These are phyloP conservation scores for Knipowitschia caucasica DNA, from an alignment of 2,797 vertebrate species.

Conservation along the genomic window DNA sequence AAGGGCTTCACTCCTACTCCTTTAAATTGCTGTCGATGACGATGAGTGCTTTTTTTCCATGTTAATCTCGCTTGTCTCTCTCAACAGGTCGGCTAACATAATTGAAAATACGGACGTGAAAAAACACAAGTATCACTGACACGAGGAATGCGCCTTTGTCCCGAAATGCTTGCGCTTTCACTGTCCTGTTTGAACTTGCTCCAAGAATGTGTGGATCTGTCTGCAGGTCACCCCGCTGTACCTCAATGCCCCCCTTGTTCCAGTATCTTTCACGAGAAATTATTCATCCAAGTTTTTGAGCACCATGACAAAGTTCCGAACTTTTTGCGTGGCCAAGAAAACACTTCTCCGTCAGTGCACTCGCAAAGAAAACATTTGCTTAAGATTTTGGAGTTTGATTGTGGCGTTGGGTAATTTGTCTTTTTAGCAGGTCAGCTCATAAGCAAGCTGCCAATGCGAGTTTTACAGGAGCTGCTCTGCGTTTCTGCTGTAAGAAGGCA, in stretches of 20 bases:
- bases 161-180: constrained; percentile 46
- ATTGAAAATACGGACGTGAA: constrained; percentile 70
- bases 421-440: constrained; percentile 27
- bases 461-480: constrained; percentile 8
- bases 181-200: constrained; percentile 73
- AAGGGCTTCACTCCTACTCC: constrained; percentile 48
- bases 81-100: constrained; percentile 70
- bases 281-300: constrained; percentile 41
- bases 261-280: constrained; percentile 58
- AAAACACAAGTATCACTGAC: constrained; percentile 69
- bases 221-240: constrained; percentile 57
- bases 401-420: constrained; percentile 35
- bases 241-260: constrained; percentile 57
- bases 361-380: constrained; percentile 47
- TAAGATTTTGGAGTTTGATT: constrained; percentile 36
- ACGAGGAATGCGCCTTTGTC: constrained; percentile 74
- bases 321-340: constrained; percentile 42
- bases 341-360: constrained; percentile 35
- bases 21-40: constrained; percentile 68
- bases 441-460: constrained; percentile 18
- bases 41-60: constrained; percentile 52
- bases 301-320: constrained; percentile 35
- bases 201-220: constrained; percentile 66
- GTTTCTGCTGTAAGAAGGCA: neutral
- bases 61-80: constrained; percentile 70